phyloP scores from a whole-genome alignment of 2,888 invertebrate genomes.

The Ennomos quercinarius region DNA sequence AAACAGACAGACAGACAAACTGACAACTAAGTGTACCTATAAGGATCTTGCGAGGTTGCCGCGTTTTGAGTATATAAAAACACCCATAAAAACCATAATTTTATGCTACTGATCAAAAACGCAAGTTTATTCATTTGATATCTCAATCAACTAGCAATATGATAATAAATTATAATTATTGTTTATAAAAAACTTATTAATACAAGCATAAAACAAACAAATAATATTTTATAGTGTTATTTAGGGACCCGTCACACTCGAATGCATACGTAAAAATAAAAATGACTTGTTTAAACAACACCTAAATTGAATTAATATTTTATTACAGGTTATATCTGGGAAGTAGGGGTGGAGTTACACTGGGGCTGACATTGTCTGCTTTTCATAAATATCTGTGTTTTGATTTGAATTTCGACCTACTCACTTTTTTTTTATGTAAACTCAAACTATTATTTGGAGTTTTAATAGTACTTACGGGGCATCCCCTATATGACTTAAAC shows the following conservation, averaged over 20 bases:
- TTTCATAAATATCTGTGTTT: no score
- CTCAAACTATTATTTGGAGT: no score
- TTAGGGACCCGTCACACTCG: slow-evolving; percentile 27
- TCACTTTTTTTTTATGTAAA: no score
- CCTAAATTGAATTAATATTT: slow-evolving; percentile 44
- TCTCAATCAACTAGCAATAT: slow-evolving; percentile 26
- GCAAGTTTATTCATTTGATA: slow-evolving; percentile 18
- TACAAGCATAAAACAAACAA: slow-evolving; percentile 33
- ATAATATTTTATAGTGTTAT: slow-evolving; percentile 28
- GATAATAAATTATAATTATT: slow-evolving; percentile 15
- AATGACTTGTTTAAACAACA: slow-evolving; percentile 38
- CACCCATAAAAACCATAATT: no score
- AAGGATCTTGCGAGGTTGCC: no score
- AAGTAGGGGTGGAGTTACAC: slow-evolving; percentile 18
- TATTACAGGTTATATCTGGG: slow-evolving; percentile 33
- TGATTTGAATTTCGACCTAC: no score
- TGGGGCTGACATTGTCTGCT: background rate
- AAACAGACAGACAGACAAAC: no score
- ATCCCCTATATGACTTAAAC: no score
- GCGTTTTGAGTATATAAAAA: no score
- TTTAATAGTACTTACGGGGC: no score
- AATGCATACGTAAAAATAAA: slow-evolving; percentile 35
- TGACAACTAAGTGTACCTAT: no score
- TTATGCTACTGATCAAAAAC: slow-evolving; percentile 1
- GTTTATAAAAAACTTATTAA: slow-evolving; percentile 30